These are phyloP conservation scores for Echeneis naucrates DNA, from an alignment of 2,797 vertebrate genomes.

Conservation along the genomic window DNA sequence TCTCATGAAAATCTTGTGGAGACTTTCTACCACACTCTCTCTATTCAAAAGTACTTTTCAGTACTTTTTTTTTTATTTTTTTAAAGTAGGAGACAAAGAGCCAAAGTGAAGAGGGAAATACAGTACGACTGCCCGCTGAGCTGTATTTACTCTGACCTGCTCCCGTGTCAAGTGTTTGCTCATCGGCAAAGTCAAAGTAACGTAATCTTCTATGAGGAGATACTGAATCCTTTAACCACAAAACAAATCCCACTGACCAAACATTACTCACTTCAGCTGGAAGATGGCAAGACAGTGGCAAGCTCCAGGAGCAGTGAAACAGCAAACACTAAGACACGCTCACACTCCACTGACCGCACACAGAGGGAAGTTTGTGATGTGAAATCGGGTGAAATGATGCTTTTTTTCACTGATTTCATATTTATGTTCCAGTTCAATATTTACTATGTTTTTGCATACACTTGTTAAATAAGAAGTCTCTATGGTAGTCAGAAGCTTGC, in stretches of 20 bases:
- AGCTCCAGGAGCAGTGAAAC: constrained; percentile 17
- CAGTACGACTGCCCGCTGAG: constrained; percentile 3
- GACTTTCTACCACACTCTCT: not conserved
- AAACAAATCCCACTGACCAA: constrained; percentile 74
- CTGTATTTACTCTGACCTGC: constrained; percentile 20
- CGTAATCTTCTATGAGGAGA: constrained; percentile 44
- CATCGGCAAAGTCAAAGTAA: constrained; percentile 41
- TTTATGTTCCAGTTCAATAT: not conserved
- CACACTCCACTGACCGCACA: constrained; percentile 46
- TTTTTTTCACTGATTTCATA: not conserved
- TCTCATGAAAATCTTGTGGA: too few relatives aligned
- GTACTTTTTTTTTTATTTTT: too few relatives aligned
- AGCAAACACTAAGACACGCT: constrained; percentile 10
- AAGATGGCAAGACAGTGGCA: constrained; percentile 46
- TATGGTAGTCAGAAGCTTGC: not conserved
- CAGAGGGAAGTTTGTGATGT: constrained; percentile 63
- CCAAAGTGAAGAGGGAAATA: constrained; percentile 51
- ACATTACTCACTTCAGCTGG: constrained; percentile 62
- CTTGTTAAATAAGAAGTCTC: not conserved
- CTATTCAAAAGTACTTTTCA: too few relatives aligned
- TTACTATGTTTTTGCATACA: not conserved
- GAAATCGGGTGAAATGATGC: not conserved
- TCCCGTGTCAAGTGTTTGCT: constrained; percentile 56
- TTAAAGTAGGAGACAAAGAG: constrained; percentile 7
- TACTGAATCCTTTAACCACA: constrained; percentile 46